Evolutionary conservation across 2,888 invertebrate species (phyloP).

Genomic region (Cepaea hortensis): DNA sequence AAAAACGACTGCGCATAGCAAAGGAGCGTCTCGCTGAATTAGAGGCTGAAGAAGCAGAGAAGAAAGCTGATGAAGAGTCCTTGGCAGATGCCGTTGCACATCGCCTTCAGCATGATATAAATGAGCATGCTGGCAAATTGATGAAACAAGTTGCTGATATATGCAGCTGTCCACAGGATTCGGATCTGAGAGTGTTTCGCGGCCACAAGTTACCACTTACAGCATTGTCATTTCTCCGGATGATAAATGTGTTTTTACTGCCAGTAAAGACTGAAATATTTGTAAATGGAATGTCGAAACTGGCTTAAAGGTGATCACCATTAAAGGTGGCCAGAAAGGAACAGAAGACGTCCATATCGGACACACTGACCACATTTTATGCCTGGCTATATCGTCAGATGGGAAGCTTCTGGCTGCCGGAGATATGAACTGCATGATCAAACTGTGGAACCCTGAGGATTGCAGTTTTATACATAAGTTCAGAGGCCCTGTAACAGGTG

Average conservation of each 20-base stretch:
- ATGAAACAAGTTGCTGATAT: slow-evolving; percentile 85
- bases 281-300: slow-evolving; percentile 84
- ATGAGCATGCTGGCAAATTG: slow-evolving; percentile 90
- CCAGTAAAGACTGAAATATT: slow-evolving; percentile 90
- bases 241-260: slow-evolving; percentile 85
- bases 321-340: slow-evolving; percentile 73
- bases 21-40: slow-evolving; percentile 92
- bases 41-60: slow-evolving; percentile 81
- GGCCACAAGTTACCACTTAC: slow-evolving; percentile 88
- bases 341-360: slow-evolving; percentile 71
- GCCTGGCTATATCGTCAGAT: slow-evolving; percentile 86
- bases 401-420: slow-evolving; percentile 87
- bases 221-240: slow-evolving; percentile 86
- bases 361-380: slow-evolving; percentile 79
- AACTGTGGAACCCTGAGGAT: slow-evolving; percentile 89
- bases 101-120: slow-evolving; percentile 87
- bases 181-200: slow-evolving; percentile 78
- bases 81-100: slow-evolving; percentile 83
- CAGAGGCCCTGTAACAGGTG: slow-evolving; percentile 78
- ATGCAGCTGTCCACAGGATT: slow-evolving; percentile 61
- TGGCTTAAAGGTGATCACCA: slow-evolving; percentile 70
- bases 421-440: slow-evolving; percentile 83
- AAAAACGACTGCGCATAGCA: slow-evolving; percentile 91
- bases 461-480: slow-evolving; percentile 87
- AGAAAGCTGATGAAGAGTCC: slow-evolving; percentile 78